Base-by-base conservation (phyloP, 1,140 invertebrate species). In the Trypoxylus dichotomus region DNA sequence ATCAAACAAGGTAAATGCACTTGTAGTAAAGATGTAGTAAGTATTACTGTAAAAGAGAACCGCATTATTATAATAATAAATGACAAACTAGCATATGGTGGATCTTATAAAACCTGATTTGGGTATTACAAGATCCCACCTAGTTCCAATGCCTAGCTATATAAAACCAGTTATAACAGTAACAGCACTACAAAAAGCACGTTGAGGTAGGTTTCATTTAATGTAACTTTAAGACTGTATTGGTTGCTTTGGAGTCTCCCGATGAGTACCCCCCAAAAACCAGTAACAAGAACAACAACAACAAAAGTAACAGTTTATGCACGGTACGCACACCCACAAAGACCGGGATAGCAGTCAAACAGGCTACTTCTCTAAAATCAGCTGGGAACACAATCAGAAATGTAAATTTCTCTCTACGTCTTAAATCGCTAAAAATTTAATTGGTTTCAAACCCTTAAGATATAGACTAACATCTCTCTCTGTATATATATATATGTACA, bases 81-180 rank as follows among this genome's bases (percentile, higher is more conserved):
- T 73, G 76, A 77, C 76, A 77, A 77, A 77, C 76, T 72, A 76
- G 75, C 75, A 76, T 68, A 74, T 77, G 76, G 60, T 68, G 76
- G 76, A 72, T 77, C 71, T 79, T 80, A 81, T 76, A 72, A 81
- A 81, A 81, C 80, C 80, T 81, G 80, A 81, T 81, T 81, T 80
- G 78, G 80, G 79, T 80, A 81, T 81, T 81, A 76, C 78, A 81
- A 80, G 80, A 79, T 80, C 77, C 76, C 79, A 81, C 78, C 80
- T 81, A 81, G 80, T 79, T 81, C 77, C 78, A 58, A 80, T 80
- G 78, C 21, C 80, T 81, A 81, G 80, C 80, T 81, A 74, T 27
- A 81, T 77, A 76, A 81, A 81, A 81, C 80, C 80, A 79, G 80
- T 81, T 81, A 81, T 81, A 81, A 81, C 79, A 81, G 80, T 78